Base-by-base conservation (phyloP, 2,797 vertebrate genomes). In the Xyrichtys novacula region DNA sequence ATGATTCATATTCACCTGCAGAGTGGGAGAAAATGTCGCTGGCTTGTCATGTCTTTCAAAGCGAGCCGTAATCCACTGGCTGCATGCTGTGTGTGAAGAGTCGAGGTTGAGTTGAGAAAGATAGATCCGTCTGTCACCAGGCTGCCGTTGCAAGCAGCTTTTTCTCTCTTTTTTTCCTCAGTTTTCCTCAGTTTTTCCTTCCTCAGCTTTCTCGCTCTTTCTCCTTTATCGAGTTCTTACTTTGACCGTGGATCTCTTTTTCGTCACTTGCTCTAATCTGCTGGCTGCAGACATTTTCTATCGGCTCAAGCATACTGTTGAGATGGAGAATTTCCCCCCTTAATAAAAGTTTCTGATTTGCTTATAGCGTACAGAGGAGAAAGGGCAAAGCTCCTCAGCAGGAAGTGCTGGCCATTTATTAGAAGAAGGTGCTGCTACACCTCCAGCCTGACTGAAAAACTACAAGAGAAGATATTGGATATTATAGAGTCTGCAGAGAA, bases 381-480 rank as follows among this genome's bases (percentile, higher is more conserved):
- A 78, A 83, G 80, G 74, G 59, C 78, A 82, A 66, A 67, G 72
- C 36, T 5, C 74, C 81, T 78, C 83, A 71, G 66, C 56, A 40
- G 78, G 79, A 60, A 62, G 55, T 4, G 38, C 48, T 23, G 59
- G 50, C 78, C 80, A 74, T 80, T 89, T 80, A 85, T 87, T 76
- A 78, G 67, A 74, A 32, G 66, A 42, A 59, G 65, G 79, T 69
- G 58, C 59, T 39, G 73, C 80, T 74, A 42, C 74, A 83, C 80
- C 81, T 77, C 52, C 48, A 40, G 84, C 42, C 69, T 36, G 68
- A 76, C 75, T 62, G 59, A 57, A 80, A 83, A 54, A 50, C 71
- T 66, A 62, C 79, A 63, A 68, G 38, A 57, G 23, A 49, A 59
- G 53, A 54, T n/a, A n/a, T n/a, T n/a, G n/a, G n/a, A 65, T 53